Evolutionary conservation across 2,113 vertebrate genomes (phyloP).

Genomic region (Burhinus bistriatus): DNA sequence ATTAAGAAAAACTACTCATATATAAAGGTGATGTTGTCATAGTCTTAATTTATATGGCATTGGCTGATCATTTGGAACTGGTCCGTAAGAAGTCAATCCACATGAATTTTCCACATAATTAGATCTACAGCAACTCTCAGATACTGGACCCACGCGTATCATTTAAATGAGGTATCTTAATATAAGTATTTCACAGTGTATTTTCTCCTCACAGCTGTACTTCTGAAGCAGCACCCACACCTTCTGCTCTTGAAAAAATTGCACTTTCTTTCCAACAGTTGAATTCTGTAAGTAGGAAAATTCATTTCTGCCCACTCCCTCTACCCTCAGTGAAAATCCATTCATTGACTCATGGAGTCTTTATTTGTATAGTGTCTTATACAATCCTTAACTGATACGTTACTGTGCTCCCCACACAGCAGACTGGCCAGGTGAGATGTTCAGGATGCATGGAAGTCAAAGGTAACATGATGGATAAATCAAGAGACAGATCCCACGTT

Average conservation of each 20-base stretch:
- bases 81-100: not conserved
- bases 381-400: not conserved
- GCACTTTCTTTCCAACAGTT: not conserved
- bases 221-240: conserved; percentile 8
- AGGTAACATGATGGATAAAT: not conserved
- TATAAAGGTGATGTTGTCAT: not conserved
- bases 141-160: not conserved
- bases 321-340: not conserved
- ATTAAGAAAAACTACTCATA: not conserved
- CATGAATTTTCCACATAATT: not conserved
- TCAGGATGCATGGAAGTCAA: not conserved
- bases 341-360: not conserved
- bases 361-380: not conserved
- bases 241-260: conserved; percentile 21
- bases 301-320: not conserved
- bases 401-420: not conserved
- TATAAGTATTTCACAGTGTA: conserved; percentile 2
- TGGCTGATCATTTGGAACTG: not conserved
- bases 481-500: not conserved
- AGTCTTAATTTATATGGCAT: not conserved
- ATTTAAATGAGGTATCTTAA: conserved; percentile 15
- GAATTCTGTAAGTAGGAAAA: not conserved
- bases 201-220: not conserved
- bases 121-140: not conserved
- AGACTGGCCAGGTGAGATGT: not conserved